Percentiles rank a stretch among this genome's conserved stretches.
Evolutionary conservation across 92 coral and sea anemone genomes (phyloP).

Genomic region (Montipora capitata): DNA sequence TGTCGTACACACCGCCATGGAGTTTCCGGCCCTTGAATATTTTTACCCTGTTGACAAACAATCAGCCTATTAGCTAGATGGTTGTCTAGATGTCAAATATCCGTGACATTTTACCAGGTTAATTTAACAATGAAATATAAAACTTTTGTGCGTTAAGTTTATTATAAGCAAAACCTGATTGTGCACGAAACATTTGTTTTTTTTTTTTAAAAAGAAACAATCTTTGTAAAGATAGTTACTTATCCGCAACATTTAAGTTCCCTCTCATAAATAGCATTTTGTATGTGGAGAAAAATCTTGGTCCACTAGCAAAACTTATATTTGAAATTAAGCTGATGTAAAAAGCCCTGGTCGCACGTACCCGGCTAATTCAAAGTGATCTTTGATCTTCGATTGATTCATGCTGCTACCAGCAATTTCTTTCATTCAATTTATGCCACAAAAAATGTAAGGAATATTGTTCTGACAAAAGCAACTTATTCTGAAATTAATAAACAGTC

Average conservation of each 20-base stretch:
- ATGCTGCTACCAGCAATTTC: neutral
- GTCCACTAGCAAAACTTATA: neutral
- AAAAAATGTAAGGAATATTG: neutral
- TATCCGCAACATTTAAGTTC: too few relatives aligned
- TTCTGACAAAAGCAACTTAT: neutral
- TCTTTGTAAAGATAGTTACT: too few relatives aligned
- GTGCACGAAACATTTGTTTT: neutral
- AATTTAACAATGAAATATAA: constrained; percentile 1
- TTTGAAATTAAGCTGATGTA: too few relatives aligned
- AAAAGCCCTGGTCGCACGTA: neutral
- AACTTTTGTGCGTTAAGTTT: too few relatives aligned
- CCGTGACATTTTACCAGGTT: neutral
- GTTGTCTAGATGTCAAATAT: neutral
- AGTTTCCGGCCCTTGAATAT: constrained; percentile 87
- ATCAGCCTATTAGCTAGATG: constrained; percentile 37
- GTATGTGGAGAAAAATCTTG: too few relatives aligned
- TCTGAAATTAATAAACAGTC: neutral
- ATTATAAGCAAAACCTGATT: neutral
- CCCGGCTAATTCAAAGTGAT: neutral
- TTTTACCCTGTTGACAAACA: constrained; percentile 78
- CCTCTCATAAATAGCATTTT: too few relatives aligned
- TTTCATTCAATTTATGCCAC: neutral
- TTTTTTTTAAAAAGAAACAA: neutral
- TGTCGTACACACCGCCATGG: constrained; percentile 85
- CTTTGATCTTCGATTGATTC: constrained; percentile 33